Conservation (phyloP, 1,140 invertebrate species). For the Ditylenchus dipsaci region DNA sequence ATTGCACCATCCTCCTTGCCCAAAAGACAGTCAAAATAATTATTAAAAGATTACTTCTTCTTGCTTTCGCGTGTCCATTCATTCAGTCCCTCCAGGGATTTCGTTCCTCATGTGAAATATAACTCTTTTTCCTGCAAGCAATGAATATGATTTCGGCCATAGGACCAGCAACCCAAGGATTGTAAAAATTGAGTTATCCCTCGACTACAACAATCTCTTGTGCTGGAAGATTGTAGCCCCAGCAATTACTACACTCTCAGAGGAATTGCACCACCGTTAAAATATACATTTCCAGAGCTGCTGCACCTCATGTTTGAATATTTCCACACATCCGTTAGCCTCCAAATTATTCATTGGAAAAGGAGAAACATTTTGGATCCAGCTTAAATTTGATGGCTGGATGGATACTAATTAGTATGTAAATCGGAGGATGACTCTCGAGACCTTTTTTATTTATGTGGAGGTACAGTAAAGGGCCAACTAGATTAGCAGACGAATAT, state of each 20-base stretch:
- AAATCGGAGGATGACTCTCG: not conserved
- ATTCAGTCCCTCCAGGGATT: no score
- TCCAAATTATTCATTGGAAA: no score
- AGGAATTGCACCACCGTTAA: no score
- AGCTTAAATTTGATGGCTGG: no score
- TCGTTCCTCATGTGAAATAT: not conserved
- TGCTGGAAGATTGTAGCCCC: no score
- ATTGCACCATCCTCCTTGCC: not conserved
- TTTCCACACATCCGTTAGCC: no score
- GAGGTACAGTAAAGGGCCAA: no score
- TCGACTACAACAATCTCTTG: not conserved
- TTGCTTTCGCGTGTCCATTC: not conserved
- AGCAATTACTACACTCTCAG: no score
- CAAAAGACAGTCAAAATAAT: not conserved
- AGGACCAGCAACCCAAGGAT: not conserved
- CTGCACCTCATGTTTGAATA: no score
- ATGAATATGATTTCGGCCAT: not conserved
- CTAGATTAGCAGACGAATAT: no score
- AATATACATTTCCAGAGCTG: no score
- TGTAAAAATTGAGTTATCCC: not conserved
- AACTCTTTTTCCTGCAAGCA: not conserved
- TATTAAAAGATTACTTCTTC: constrained; percentile 3
- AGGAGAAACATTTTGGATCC: no score
- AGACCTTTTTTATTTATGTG: not conserved
- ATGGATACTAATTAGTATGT: constrained; percentile 1